A percentile compares a stretch with the other conserved stretches of the same genome.
Evolutionary conservation across 2,113 vertebrate genomes (phyloP).

Genomic region (Macaca fascicularis): T2T-MFA8v1.1 NC_088379.1:190338001-190338500

Average conservation of each 20-base stretch:
- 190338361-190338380: background rate
- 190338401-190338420: background rate
- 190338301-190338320: background rate
- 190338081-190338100: background rate
- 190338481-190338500: fast-evolving
- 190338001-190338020: too few species aligned
- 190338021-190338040: too few species aligned
- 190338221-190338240: background rate
- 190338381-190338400: background rate
- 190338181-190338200: background rate
- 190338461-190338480: background rate
- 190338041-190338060: background rate
- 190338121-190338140: background rate
- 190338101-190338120: background rate
- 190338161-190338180: background rate
- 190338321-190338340: too few species aligned
- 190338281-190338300: background rate
- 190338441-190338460: background rate
- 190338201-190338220: background rate
- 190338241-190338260: background rate
- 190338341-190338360: background rate
- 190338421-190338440: background rate
- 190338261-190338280: background rate
- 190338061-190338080: background rate
- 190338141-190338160: background rate